These are phyloP conservation scores for Enteromius fasciolatus DNA, from an alignment of 2,797 vertebrate genomes.

Conservation along the genomic window DNA sequence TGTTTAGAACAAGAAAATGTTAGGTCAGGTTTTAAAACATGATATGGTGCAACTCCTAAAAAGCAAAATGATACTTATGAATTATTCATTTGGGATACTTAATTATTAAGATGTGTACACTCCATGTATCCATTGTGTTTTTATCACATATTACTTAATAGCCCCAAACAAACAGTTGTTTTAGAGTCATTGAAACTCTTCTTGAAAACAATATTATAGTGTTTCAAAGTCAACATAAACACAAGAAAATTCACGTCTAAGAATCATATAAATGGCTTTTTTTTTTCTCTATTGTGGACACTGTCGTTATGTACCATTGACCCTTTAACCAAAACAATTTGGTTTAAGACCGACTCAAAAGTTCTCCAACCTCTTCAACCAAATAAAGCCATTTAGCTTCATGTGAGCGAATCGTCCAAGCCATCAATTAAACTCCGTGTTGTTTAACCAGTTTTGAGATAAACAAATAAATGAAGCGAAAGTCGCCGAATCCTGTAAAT, in stretches of 20 bases:
- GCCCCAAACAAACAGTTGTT: not conserved
- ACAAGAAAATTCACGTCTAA: not conserved
- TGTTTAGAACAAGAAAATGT: not conserved
- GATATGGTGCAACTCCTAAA: not conserved
- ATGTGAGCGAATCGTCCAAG: conserved; percentile 1
- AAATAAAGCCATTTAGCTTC: conserved; percentile 24
- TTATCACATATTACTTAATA: not conserved
- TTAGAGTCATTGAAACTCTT: not conserved
- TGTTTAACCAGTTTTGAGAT: conserved; percentile 35
- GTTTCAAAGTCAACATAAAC: not conserved
- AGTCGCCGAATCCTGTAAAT: conserved; percentile 48
- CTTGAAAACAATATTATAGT: not conserved
- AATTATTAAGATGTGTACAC: not conserved
- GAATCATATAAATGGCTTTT: not conserved
- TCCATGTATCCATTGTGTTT: not conserved
- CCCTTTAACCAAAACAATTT: conserved; percentile 4
- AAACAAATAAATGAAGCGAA: conserved; percentile 41
- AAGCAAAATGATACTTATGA: not conserved
- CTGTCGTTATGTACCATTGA: not conserved
- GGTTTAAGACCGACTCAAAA: not conserved
- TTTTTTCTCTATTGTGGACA: not conserved
- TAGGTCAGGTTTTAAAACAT: not conserved
- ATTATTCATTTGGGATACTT: not conserved
- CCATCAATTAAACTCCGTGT: conserved; percentile 17
- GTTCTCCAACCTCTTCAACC: conserved; percentile 9